Conservation (phyloP, 2,113 vertebrate species). For the Lichenostomus cassidix region DNA sequence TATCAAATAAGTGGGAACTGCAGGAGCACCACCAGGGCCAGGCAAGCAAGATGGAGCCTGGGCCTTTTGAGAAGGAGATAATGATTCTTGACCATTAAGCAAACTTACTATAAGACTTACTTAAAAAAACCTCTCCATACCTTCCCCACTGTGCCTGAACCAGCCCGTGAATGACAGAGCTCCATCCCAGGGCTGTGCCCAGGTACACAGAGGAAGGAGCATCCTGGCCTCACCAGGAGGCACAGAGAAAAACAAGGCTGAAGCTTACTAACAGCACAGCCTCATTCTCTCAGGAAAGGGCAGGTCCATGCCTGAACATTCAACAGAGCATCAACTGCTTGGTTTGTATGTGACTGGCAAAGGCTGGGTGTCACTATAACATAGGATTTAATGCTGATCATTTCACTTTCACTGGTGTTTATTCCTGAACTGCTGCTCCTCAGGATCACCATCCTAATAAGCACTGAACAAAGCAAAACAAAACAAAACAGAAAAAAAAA, state of each 20-base stretch:
- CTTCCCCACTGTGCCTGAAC: background rate
- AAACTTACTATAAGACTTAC: background rate
- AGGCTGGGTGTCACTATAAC: slow-evolving; percentile 20
- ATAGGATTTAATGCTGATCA: slow-evolving; percentile 40
- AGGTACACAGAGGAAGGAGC: background rate
- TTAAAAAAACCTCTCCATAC: background rate
- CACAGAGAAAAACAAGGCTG: background rate
- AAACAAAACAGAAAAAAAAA: background rate
- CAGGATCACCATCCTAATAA: slow-evolving; percentile 71
- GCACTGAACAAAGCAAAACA: slow-evolving; percentile 66
- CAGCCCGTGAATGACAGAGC: background rate
- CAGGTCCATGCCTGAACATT: slow-evolving; percentile 37
- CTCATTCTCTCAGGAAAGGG: slow-evolving; percentile 38
- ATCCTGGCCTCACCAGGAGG: background rate
- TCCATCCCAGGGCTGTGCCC: background rate
- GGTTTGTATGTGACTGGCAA: slow-evolving; percentile 42
- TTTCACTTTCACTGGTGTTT: slow-evolving; percentile 46
- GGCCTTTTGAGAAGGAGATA: background rate
- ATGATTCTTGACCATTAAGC: background rate
- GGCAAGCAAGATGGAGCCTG: background rate
- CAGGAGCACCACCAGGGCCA: background rate
- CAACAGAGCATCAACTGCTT: slow-evolving; percentile 31
- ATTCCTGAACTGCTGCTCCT: slow-evolving; percentile 71
- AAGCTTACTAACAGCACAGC: background rate
- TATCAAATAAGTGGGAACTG: background rate